These are phyloP conservation scores for Xerus inauris DNA, from an alignment of 2,113 vertebrate species.

Conservation along the genomic window DNA sequence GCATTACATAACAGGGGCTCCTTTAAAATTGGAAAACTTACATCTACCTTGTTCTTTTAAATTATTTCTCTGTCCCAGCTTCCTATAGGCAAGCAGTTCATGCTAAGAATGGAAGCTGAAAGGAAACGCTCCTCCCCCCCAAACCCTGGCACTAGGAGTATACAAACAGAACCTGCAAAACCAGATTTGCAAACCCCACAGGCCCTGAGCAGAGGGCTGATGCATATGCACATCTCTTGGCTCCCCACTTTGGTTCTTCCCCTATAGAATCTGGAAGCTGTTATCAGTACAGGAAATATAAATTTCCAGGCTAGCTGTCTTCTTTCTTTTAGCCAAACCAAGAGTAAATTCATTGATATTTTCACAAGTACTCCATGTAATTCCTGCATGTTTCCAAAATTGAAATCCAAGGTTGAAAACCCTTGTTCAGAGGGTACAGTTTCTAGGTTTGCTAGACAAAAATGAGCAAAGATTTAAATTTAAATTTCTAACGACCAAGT, in stretches of 20 bases:
- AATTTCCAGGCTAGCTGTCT: not conserved
- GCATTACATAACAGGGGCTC: not conserved
- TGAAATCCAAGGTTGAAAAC: not conserved
- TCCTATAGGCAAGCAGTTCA: not conserved
- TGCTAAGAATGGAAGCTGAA: not conserved
- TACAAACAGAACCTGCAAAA: not conserved
- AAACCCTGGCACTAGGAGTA: not conserved
- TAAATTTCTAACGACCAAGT: not conserved
- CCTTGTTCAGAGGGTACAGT: not conserved
- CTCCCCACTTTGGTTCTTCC: not conserved
- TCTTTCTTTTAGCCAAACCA: not conserved
- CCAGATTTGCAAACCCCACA: not conserved
- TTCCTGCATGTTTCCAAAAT: not conserved
- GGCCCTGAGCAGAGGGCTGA: not conserved
- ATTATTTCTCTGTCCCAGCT: not conserved
- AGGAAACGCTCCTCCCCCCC: not conserved
- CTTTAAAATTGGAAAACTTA: not conserved
- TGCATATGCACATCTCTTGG: not conserved
- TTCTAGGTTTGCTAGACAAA: not conserved
- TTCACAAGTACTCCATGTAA: not conserved
- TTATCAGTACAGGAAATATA: not conserved
- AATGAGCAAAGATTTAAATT: not conserved
- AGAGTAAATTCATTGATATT: not conserved
- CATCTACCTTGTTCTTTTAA: not conserved
- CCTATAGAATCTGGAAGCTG: not conserved